A percentile compares a stretch with the other conserved stretches of the same genome.
phyloP scores from a whole-genome alignment of 2,113 vertebrate genomes.

The Melanocharis versteri region DNA sequence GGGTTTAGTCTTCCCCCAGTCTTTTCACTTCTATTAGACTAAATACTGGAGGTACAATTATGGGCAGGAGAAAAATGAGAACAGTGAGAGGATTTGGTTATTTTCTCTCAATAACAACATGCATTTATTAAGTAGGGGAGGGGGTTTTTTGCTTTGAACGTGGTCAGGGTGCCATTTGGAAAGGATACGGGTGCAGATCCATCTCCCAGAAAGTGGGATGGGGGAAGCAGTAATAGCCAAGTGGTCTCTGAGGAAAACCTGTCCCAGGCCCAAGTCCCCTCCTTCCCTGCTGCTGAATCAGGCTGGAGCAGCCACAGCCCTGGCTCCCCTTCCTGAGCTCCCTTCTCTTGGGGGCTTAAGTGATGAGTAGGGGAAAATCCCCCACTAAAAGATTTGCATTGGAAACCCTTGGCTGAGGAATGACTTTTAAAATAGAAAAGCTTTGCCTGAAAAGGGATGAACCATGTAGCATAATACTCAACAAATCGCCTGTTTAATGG shows the following conservation, averaged over 20 bases:
- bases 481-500: conserved; percentile 45
- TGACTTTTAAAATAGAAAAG: conserved; percentile 49
- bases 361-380: conserved; percentile 31
- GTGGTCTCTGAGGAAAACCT: background rate
- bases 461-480: background rate
- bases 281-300: background rate
- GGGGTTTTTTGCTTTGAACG: fast-evolving
- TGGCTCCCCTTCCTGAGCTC: background rate
- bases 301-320: background rate
- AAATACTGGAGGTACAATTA: background rate
- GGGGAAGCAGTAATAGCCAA: background rate
- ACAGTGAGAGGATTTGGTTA: background rate
- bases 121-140: background rate
- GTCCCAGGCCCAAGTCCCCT: background rate
- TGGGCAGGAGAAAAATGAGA: background rate
- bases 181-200: background rate
- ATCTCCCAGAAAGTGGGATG: background rate
- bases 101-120: background rate
- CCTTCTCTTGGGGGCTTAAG: background rate
- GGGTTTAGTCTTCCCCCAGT: background rate
- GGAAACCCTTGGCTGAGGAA: conserved; percentile 4
- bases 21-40: background rate
- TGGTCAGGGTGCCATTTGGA: background rate
- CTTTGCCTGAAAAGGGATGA: conserved; percentile 52
- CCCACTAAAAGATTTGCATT: conserved; percentile 23